Conservation (phyloP, 2,888 invertebrate species). For the Sarcophaga caerulescens region DNA sequence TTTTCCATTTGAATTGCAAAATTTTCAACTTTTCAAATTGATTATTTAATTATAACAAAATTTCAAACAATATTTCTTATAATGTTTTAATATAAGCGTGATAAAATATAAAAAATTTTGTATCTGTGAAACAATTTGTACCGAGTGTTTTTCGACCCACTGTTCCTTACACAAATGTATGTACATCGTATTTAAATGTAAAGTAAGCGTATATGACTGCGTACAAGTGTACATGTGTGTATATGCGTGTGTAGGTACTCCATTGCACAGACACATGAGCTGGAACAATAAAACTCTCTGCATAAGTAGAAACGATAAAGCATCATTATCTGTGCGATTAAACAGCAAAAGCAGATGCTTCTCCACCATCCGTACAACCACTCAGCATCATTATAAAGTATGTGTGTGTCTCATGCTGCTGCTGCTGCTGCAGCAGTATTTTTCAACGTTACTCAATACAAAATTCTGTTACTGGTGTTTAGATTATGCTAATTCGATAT, state of each 20-base stretch:
- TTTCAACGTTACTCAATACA: slow-evolving; percentile 6
- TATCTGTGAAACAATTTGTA: no score
- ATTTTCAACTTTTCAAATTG: no score
- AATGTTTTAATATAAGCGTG: no score
- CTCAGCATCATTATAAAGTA: slow-evolving; percentile 1
- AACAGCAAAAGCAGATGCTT: slow-evolving; percentile 70
- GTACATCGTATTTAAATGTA: background rate
- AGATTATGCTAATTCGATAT: slow-evolving; percentile 67
- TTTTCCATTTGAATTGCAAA: no score
- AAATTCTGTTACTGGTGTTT: slow-evolving; percentile 41
- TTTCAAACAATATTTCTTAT: no score
- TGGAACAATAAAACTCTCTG: slow-evolving; percentile 63
- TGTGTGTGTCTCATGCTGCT: slow-evolving; percentile 5
- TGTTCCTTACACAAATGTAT: background rate
- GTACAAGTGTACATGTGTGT: background rate
- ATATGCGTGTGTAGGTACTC: background rate
- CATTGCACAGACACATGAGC: slow-evolving; percentile 40
- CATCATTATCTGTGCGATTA: slow-evolving; percentile 72
- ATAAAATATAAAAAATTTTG: no score
- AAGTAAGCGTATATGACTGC: background rate
- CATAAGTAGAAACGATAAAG: slow-evolving; percentile 71
- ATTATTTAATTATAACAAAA: no score
- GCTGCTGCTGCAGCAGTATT: background rate
- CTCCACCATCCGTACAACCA: background rate
- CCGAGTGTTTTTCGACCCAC: background rate